phyloP scores from a whole-genome alignment of 2,888 invertebrate species.

The Phortica magna region DNA sequence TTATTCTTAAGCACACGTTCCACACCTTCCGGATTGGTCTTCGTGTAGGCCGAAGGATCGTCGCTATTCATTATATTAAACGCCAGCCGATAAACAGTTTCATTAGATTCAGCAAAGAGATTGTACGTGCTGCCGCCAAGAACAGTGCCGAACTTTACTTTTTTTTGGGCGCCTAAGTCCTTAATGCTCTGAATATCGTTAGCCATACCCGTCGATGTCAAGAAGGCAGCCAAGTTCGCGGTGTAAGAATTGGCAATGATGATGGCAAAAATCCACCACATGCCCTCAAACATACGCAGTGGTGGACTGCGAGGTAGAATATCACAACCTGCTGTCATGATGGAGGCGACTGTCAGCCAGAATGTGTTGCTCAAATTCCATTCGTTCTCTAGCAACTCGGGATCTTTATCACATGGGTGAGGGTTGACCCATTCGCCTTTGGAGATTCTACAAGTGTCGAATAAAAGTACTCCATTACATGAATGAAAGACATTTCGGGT shows the following conservation, averaged over 20 bases:
- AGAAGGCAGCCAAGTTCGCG: constrained; percentile 95
- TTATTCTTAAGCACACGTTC: constrained; percentile 86
- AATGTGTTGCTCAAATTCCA: constrained; percentile 93
- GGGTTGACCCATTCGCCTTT: constrained; percentile 97
- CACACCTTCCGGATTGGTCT: constrained; percentile 89
- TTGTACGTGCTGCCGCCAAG: constrained; percentile 91
- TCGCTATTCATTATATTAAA: constrained; percentile 92
- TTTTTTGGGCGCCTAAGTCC: constrained; percentile 93
- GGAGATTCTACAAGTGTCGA: constrained; percentile 82
- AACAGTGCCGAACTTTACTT: constrained; percentile 95
- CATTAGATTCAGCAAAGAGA: constrained; percentile 92
- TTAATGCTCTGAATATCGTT: constrained; percentile 92
- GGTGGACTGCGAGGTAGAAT: constrained; percentile 92
- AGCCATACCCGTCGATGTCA: constrained; percentile 93
- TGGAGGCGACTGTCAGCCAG: constrained; percentile 96
- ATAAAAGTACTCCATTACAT: not conserved
- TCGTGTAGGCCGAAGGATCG: constrained; percentile 88
- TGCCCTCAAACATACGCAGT: constrained; percentile 86
- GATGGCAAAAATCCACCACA: constrained; percentile 91
- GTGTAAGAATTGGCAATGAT: constrained; percentile 93
- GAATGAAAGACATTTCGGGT: not conserved
- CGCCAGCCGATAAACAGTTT: constrained; percentile 91
- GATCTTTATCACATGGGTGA: constrained; percentile 92
- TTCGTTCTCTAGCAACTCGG: constrained; percentile 92
- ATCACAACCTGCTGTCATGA: constrained; percentile 96